Evolutionary conservation across 1,140 invertebrate species (phyloP), one percentile per base, ranked within the genome.

Genomic region (Diorhabda carinulata): DNA sequence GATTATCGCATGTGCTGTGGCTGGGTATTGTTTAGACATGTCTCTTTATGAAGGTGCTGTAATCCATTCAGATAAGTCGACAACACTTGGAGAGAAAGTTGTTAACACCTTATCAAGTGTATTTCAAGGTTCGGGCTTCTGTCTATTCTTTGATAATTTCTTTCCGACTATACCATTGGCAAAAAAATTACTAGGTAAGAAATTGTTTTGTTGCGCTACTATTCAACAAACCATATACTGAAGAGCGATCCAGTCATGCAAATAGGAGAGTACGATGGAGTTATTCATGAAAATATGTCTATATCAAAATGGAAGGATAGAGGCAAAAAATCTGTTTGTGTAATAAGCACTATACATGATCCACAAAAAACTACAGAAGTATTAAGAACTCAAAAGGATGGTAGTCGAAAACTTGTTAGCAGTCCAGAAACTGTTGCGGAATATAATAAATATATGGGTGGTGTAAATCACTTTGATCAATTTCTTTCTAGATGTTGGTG

Each of bases 131-230:
- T 52, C 45, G 56, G 57, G 56, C 5, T 72, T 57, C 52, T 72
- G 71, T 52, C 8, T 73, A 8, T 69, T 62, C 69, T 73, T 73
- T 60, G 66, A 70, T 56, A 73, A 71, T 60, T 73, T 71, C 56
- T 68, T 73, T 59, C 60, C 63, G 4, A 60, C 43, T 43, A 57
- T 72, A 63, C 40, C 52, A 9, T 62, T 72, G 8, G 10, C 67
- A 10, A 10, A 47, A 3, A 68, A 61, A 42, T 58, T 72, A 44
- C 41, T 67, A n/a, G 52, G 64, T 43, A 59, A 45, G 41, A 67
- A 63, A 8, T 40, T 61, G 5, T 72, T 67, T 69, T 59, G 41
- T 47, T 72, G 64, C 45, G 67, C 63, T 9, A 69, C 64, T 25
- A 69, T 66, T 72, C 41, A 10, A 42, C 64, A 43, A 66, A 61